phyloP scores from a whole-genome alignment of 2,888 invertebrate species.

The Uropetala carovei region DNA sequence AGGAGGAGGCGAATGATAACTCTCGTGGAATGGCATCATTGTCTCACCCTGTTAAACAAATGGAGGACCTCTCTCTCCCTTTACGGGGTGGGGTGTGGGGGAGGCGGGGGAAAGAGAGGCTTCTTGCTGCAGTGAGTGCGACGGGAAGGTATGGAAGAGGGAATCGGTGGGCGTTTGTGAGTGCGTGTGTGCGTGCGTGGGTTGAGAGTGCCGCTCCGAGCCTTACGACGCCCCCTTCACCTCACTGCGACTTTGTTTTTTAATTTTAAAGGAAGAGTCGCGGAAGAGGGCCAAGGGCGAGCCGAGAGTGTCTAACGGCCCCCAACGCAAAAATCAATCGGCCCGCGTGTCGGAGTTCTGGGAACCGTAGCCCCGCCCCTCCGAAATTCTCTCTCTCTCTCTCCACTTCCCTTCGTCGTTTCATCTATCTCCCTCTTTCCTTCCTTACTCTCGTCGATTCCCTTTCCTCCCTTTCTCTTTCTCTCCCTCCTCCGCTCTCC shows the following conservation, averaged over 20 bases:
- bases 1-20: slow-evolving; percentile 33
- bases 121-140: no score
- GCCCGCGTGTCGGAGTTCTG: slow-evolving; percentile 49
- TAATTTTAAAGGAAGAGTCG: slow-evolving; percentile 44
- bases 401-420: not conserved
- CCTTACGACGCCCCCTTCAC: not conserved
- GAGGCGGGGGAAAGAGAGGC: not conserved
- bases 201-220: no score
- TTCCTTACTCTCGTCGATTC: not conserved
- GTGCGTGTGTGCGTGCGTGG: no score
- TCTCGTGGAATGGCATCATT: slow-evolving; percentile 36
- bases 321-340: slow-evolving; percentile 59
- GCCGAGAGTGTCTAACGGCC: slow-evolving; percentile 51
- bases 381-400: not conserved
- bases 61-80: not conserved
- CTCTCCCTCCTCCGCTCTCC: not conserved
- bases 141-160: no score
- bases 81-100: not conserved
- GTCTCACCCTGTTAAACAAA: slow-evolving; percentile 45
- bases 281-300: slow-evolving; percentile 55
- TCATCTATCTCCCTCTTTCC: slow-evolving; percentile 7
- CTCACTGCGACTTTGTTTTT: not conserved
- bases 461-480: not conserved
- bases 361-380: slow-evolving; percentile 44
- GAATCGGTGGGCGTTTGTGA: no score